Evolutionary conservation across 2,113 vertebrate genomes (phyloP), one percentile per base, ranked within the genome.

Genomic region (Monopterus albus): DNA sequence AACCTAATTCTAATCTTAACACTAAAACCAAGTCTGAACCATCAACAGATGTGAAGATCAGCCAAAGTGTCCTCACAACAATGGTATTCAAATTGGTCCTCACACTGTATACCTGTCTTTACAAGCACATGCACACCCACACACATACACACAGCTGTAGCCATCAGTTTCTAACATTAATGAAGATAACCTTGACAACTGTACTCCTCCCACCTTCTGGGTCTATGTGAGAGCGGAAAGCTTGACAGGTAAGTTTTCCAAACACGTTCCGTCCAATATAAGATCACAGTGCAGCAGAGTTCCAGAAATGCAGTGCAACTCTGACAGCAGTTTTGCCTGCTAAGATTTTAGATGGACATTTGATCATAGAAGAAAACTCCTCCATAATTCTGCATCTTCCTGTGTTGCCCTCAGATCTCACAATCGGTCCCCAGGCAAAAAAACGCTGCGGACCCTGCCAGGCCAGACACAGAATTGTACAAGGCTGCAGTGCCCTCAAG

Each of bases 401-500:
- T 0, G 14, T 18, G 5, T 21, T 50, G 14, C 23, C 14, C 66
- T 40, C 17, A 14, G 11, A 45, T n/a, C n/a, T n/a, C n/a, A n/a
- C n/a, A n/a, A n/a, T n/a, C n/a, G n/a, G n/a, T n/a, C n/a, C n/a
- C n/a, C n/a, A n/a, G n/a, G n/a, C n/a, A n/a, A n/a, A n/a, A n/a
- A n/a, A n/a, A n/a, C n/a, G n/a, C n/a, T n/a, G n/a, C n/a, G n/a
- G n/a, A n/a, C n/a, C 1, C 10, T 7, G 2, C n/a, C 9, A 5
- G 0, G 8, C n/a, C n/a, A n/a, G n/a, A n/a, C n/a, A n/a, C 13
- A 12, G 20, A 47, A n/a, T 25, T 61, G 12, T 36, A 3, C 0
- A 11, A 9, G 61, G 6, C 66, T 67, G 38, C 56, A 80, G 69
- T 38, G 52, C 78, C 83, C 75, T 72, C 85, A 13, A 68, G 64